These are phyloP conservation scores for Catocala fraxini DNA, from an alignment of 2,888 invertebrate species.

Conservation along the genomic window DNA sequence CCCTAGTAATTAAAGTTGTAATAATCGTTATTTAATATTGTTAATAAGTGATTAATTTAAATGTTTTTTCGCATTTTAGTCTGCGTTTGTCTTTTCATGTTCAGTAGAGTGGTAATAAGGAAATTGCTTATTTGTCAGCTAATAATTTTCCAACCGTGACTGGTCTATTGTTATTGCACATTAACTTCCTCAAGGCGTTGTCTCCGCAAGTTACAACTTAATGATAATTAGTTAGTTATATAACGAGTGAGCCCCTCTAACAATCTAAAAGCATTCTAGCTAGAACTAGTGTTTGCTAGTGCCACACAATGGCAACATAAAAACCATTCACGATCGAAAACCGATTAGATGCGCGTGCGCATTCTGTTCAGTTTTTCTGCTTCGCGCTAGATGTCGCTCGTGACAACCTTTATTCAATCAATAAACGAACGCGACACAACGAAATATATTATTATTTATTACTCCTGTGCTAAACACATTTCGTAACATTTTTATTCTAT, in stretches of 20 bases:
- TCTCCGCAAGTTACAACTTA: conserved; percentile 66
- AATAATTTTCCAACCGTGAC: conserved; percentile 78
- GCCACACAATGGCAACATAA: conserved; percentile 44
- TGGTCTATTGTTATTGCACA: conserved; percentile 74
- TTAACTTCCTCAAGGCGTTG: conserved; percentile 76
- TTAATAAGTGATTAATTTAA: conserved; percentile 31
- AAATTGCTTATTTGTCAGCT: conserved; percentile 75
- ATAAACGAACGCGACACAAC: conserved; percentile 48
- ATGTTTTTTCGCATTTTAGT: conserved; percentile 42
- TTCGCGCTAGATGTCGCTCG: conserved; percentile 72
- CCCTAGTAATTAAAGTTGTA: conserved; percentile 13
- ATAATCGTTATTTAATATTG: conserved; percentile 6
- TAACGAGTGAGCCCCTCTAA: conserved; percentile 41
- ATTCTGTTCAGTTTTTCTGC: conserved; percentile 59
- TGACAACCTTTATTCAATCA: conserved; percentile 53
- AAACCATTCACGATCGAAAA: conserved; percentile 53
- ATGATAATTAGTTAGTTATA: conserved; percentile 64
- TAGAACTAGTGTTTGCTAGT: conserved; percentile 34
- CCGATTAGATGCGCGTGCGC: conserved; percentile 76
- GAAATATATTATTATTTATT: conserved; percentile 74
- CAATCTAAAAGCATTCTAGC: conserved; percentile 40
- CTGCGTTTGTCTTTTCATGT: conserved; percentile 63
- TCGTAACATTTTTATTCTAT: conserved; percentile 85
- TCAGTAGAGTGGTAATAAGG: conserved; percentile 73
- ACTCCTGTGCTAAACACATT: conserved; percentile 80